Conservation (phyloP, 2,888 invertebrate species). For the Melitaea athalia region DNA sequence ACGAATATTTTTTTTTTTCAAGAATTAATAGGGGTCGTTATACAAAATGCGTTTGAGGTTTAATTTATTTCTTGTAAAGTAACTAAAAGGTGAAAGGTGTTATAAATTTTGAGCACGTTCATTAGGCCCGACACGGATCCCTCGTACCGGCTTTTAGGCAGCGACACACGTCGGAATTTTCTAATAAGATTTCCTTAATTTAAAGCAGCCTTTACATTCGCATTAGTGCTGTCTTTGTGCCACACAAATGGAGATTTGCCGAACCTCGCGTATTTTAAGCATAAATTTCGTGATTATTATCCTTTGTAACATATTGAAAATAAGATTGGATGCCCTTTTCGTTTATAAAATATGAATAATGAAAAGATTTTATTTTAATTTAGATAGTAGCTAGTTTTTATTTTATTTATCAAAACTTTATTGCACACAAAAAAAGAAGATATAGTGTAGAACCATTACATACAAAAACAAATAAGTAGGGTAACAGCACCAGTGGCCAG, state of each 20-base stretch:
- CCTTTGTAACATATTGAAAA: neutral
- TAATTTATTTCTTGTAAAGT: slow-evolving; percentile 54
- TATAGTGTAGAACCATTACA: too few species aligned
- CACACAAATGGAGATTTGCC: slow-evolving; percentile 23
- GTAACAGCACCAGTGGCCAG: too few species aligned
- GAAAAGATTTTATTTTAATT: too few species aligned
- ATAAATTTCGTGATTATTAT: neutral
- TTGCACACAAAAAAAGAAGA: too few species aligned
- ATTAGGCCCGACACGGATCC: slow-evolving; percentile 66
- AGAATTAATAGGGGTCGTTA: slow-evolving; percentile 47
- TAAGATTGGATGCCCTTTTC: too few species aligned
- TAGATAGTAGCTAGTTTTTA: too few species aligned
- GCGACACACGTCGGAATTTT: slow-evolving; percentile 79
- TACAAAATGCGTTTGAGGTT: slow-evolving; percentile 57
- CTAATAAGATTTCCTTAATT: slow-evolving; percentile 80
- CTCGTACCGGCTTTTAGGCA: slow-evolving; percentile 68
- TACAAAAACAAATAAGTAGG: too few species aligned
- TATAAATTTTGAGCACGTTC: slow-evolving; percentile 79
- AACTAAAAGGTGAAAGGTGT: slow-evolving; percentile 72
- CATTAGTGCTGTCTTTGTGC: slow-evolving; percentile 40
- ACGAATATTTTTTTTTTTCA: slow-evolving; percentile 23
- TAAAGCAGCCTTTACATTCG: slow-evolving; percentile 58
- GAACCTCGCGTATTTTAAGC: slow-evolving; percentile 12
- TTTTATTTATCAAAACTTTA: too few species aligned
- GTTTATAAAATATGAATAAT: too few species aligned